Percentiles rank a stretch among this genome's conserved stretches.
phyloP scores from a whole-genome alignment of 2,888 invertebrate genomes.

The Rutpela maculata region DNA sequence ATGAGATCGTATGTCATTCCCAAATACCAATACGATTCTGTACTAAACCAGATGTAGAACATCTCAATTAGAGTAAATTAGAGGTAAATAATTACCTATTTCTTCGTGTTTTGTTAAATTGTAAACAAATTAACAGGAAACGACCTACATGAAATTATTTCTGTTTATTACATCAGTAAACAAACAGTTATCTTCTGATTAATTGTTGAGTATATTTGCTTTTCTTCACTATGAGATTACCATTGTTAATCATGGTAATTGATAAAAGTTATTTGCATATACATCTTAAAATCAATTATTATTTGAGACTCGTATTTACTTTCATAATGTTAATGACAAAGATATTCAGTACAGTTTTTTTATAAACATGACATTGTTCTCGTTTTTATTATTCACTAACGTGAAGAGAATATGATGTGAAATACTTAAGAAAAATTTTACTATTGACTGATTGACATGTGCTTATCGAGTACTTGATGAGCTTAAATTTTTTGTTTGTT shows the following conservation, averaged over 20 bases:
- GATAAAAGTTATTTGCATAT: conserved; percentile 22
- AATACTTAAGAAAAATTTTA: neutral
- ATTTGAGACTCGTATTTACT: conserved; percentile 5
- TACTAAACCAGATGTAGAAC: conserved; percentile 13
- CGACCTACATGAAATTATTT: conserved; percentile 27
- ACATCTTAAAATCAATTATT: conserved; percentile 4
- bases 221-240: conserved; percentile 15
- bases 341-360: neutral
- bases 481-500: neutral
- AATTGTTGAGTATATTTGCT: conserved; percentile 18
- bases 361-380: conserved; percentile 8
- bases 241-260: conserved; percentile 17
- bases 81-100: neutral
- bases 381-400: neutral
- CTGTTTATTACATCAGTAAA: conserved; percentile 26
- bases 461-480: neutral
- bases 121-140: conserved; percentile 26
- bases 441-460: neutral
- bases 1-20: neutral
- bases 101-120: conserved; percentile 13
- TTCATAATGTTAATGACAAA: neutral
- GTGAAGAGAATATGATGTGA: neutral
- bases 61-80: conserved; percentile 5
- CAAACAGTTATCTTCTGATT: conserved; percentile 24
- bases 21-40: neutral